Conservation (phyloP, 2,797 vertebrate species). For the Phoeniculus purpureus region DNA sequence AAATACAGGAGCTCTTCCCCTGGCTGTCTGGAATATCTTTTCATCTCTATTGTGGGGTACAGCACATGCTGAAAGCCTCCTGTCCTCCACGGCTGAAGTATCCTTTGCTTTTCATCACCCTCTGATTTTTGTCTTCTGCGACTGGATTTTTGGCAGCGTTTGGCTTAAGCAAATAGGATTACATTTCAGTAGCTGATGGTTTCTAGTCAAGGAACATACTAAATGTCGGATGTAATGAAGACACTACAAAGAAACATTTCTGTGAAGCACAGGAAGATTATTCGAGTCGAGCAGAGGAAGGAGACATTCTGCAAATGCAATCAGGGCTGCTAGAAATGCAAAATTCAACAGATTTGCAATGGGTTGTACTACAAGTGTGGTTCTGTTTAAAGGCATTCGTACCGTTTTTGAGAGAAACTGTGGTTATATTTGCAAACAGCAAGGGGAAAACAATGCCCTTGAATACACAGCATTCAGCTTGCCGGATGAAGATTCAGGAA, state of each 20-base stretch:
- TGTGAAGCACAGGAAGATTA: constrained; percentile 45
- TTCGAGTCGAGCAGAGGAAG: constrained; percentile 67
- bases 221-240: constrained; percentile 68
- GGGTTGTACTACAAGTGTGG: constrained; percentile 93
- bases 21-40: constrained; percentile 53
- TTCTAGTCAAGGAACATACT: constrained; percentile 59
- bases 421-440: constrained; percentile 90
- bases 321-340: constrained; percentile 76
- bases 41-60: constrained; percentile 24
- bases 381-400: constrained; percentile 90
- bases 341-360: constrained; percentile 79
- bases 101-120: constrained; percentile 64
- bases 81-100: constrained; percentile 26
- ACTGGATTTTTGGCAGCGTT: constrained; percentile 72
- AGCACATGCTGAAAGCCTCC: constrained; percentile 39
- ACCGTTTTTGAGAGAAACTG: constrained; percentile 92
- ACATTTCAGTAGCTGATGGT: constrained; percentile 66
- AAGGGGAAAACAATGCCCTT: constrained; percentile 82
- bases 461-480: constrained; percentile 83
- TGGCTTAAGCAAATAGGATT: constrained; percentile 68
- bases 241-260: constrained; percentile 50
- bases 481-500: constrained; percentile 85
- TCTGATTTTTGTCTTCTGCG: constrained; percentile 64
- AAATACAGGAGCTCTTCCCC: constrained; percentile 55
- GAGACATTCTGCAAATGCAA: constrained; percentile 72